Conservation (phyloP, 2,113 vertebrate genomes). For the Otolemur garnettii region DNA sequence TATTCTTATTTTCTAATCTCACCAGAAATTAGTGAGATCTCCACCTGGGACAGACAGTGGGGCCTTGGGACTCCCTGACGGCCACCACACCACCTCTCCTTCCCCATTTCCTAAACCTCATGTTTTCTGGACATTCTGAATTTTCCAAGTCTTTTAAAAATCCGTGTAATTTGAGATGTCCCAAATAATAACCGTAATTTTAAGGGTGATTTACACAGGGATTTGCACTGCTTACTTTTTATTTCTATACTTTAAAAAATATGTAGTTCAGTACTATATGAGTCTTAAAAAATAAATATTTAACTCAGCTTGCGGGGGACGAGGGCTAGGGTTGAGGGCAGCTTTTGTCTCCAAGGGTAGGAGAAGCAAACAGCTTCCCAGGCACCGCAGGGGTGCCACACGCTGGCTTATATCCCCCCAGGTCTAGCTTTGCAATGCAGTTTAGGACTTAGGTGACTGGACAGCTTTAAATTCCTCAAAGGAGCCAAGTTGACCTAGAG, state of each 20-base stretch:
- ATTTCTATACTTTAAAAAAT: background rate
- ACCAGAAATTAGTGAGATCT: background rate
- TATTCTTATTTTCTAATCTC: background rate
- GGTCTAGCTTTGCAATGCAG: background rate
- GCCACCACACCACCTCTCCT: background rate
- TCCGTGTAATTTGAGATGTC: background rate
- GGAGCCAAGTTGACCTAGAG: background rate
- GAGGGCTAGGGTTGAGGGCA: background rate
- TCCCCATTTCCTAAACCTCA: background rate
- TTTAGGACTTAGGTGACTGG: background rate
- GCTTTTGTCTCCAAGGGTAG: too few relatives aligned
- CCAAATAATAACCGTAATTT: background rate
- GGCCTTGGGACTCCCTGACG: background rate
- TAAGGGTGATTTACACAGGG: background rate
- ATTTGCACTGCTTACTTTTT: background rate
- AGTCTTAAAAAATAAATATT: background rate
- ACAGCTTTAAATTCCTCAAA: background rate
- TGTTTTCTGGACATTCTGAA: background rate
- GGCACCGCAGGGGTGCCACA: rapidly evolving
- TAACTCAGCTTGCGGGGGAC: background rate
- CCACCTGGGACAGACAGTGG: rapidly evolving
- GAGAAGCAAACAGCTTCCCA: background rate
- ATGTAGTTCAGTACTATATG: background rate
- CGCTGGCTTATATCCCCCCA: background rate
- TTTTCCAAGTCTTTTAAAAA: background rate